Percentiles rank a stretch among this genome's conserved stretches.
Conservation (phyloP, 1,140 invertebrate genomes). For the Trichomalopsis sarcophagae region DNA sequence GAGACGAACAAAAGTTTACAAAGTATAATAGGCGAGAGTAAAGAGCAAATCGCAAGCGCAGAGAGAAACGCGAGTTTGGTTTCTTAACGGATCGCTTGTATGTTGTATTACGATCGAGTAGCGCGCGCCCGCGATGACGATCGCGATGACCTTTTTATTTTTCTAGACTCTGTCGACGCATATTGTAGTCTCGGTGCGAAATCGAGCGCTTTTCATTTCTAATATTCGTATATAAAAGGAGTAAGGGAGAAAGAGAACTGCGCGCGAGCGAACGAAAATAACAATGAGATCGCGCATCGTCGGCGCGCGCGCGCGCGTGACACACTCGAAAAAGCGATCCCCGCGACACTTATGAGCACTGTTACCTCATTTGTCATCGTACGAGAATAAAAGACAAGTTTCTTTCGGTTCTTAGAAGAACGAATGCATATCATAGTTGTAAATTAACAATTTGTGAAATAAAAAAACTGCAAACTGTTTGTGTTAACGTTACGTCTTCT, state of each 20-base stretch:
- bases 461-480: slow-evolving; percentile 76
- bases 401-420: slow-evolving; percentile 83
- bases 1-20: neutral
- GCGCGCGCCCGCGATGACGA: neutral
- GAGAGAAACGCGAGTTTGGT: neutral
- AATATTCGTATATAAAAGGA: neutral
- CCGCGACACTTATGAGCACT: slow-evolving; percentile 25
- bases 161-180: neutral
- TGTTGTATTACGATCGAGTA: neutral
- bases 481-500: slow-evolving; percentile 66
- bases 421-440: slow-evolving; percentile 92
- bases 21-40: neutral
- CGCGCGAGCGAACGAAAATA: slow-evolving; percentile 8
- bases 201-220: neutral
- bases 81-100: neutral
- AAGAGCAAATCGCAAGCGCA: neutral
- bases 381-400: slow-evolving; percentile 62
- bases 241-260: neutral
- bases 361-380: slow-evolving; percentile 52
- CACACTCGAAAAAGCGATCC: neutral
- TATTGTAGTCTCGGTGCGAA: no score
- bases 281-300: slow-evolving; percentile 12
- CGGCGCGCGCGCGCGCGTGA: neutral
- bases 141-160: slow-evolving; percentile 35
- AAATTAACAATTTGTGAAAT: slow-evolving; percentile 77